Evolutionary conservation across 30 jellyfish, hydroid and myxozoan genomes (phyloP).

Genomic region (Aurelia sp.): DNA sequence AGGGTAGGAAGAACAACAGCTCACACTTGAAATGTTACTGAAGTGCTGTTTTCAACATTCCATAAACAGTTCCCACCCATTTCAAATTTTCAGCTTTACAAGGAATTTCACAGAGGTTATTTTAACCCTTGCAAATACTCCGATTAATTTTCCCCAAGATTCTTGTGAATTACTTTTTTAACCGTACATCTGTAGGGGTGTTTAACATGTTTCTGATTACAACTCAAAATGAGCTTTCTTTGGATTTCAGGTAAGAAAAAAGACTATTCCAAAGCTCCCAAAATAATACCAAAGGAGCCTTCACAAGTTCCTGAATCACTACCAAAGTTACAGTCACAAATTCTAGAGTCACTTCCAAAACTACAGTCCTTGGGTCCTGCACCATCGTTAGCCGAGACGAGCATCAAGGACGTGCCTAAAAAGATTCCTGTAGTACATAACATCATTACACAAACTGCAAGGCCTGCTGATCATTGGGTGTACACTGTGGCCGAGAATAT

Average conservation of each 20-base stretch:
- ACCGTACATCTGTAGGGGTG: too few species aligned
- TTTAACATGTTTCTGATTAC: too few species aligned
- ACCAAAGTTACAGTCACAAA: not conserved
- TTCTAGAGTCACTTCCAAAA: not conserved
- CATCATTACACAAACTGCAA: not conserved
- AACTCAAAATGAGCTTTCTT: not conserved
- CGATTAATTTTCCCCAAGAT: too few species aligned
- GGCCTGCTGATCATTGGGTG: conserved; percentile 73
- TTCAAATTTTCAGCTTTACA: too few species aligned
- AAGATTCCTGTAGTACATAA: not conserved
- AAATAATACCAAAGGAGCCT: not conserved
- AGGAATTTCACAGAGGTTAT: too few species aligned
- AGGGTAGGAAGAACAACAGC: too few species aligned
- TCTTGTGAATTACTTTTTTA: too few species aligned
- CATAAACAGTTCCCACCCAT: too few species aligned
- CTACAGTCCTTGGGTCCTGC: not conserved
- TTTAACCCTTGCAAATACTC: too few species aligned
- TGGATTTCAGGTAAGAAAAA: conserved; percentile 15
- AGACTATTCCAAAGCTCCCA: conserved; percentile 15
- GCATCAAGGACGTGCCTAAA: not conserved
- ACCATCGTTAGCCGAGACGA: not conserved
- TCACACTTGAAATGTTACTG: too few species aligned
- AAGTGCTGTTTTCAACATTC: too few species aligned
- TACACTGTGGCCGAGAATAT: conserved; percentile 62
- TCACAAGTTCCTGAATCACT: not conserved